Base-by-base conservation (phyloP, 1,140 invertebrate genomes). In the Drosophila lowei region DNA sequence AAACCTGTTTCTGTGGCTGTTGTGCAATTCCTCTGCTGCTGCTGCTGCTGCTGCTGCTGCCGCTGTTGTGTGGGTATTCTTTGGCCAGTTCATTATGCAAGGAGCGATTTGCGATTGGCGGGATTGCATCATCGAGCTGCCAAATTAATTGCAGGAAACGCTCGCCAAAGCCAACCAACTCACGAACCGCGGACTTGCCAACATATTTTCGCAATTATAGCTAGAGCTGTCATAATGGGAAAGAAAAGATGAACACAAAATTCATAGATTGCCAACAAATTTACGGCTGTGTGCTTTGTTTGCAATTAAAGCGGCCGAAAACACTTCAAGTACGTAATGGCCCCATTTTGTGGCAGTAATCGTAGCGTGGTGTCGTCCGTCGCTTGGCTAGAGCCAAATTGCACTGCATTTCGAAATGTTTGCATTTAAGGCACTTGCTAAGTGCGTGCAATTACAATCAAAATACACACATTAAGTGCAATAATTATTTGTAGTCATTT, bases 11-110 rank as follows among this genome's bases (percentile, higher is more conserved):
- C 18, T 2, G 18, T 18, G 18, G 54, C 25, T 44, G 64, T 25
- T 65, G 30, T 34, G 30, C 30, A 34, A 34, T 34, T 4, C 30
- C 30, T 34, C 30, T 34, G 30, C 30, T 34, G 30, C 30, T 11
- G 30, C 30, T 85, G 50, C 21, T 42, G 64, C 21, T 65, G 9
- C 23, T 49, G 53, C 43, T 58, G 52, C 49, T 57, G 47, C 55
- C 56, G 64, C 38, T 64, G 41, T 21, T 72, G 68, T 77, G 77
- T 86, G 73, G 72, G 77, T 86, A 85, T 85, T 86, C 81, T 86
- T 77, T 34, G 77, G 77, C 83, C 83, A 88, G 81, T 88, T 66
- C 46, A 79, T 86, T 86, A 88, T 88, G 81, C 81, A 86, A 85
- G 48, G 61, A 59, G 50, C 46, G 34, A 43, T 41, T 47, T 62